A percentile compares a stretch with the other conserved stretches of the same genome.
phyloP scores from a whole-genome alignment of 2,797 vertebrate species.

The Scomberomorus guttatus region DNA sequence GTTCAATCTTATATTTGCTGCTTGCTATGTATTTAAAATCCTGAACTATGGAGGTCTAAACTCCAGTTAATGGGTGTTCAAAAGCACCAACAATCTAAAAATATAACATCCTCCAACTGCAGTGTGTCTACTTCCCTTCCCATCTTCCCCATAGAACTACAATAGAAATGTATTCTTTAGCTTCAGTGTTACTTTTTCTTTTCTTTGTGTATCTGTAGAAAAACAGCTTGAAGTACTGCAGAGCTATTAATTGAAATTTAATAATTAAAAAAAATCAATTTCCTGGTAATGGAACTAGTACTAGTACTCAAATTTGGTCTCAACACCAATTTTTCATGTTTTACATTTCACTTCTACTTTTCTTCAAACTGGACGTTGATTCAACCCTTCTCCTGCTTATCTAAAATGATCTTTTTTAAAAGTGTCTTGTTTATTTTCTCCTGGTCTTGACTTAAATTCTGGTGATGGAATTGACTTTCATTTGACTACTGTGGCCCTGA shows the following conservation, averaged over 20 bases:
- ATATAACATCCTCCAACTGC: neutral
- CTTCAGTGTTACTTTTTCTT: neutral
- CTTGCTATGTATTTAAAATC: too few relatives aligned
- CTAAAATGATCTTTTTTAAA: neutral
- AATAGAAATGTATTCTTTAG: neutral
- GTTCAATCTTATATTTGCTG: neutral
- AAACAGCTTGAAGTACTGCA: neutral
- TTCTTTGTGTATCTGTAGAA: neutral
- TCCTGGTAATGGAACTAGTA: neutral
- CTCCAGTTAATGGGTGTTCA: too few relatives aligned
- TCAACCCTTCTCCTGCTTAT: neutral
- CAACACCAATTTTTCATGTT: neutral
- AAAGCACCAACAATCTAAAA: conserved; percentile 34
- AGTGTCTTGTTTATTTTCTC: neutral
- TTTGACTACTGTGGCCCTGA: neutral
- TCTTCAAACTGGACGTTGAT: neutral
- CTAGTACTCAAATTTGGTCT: neutral
- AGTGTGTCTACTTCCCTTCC: conserved; percentile 21
- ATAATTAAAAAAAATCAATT: neutral
- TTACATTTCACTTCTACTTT: too few relatives aligned
- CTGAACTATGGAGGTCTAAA: neutral
- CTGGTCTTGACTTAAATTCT: neutral
- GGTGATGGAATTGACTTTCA: neutral
- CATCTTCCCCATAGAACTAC: conserved; percentile 4
- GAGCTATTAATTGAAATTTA: neutral